These are phyloP conservation scores for Neostethus bicornis DNA, from an alignment of 2,797 vertebrate species.

Conservation along the genomic window DNA sequence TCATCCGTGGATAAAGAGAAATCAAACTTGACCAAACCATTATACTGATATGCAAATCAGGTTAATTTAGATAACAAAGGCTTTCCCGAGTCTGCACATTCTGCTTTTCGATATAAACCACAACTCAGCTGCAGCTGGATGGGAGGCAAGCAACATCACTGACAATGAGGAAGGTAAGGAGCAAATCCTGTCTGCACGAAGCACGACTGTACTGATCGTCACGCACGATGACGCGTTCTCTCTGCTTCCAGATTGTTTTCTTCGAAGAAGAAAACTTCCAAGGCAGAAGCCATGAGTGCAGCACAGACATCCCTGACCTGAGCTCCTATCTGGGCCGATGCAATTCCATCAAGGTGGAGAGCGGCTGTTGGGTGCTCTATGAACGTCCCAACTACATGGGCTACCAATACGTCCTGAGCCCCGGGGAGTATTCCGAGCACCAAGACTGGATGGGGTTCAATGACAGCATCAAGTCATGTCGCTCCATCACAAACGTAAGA, in stretches of 20 bases:
- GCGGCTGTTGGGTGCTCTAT: constrained; percentile 73
- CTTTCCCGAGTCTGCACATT: constrained; percentile 72
- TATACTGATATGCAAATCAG: constrained; percentile 75
- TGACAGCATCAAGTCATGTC: constrained; percentile 65
- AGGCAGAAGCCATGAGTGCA: constrained; percentile 64
- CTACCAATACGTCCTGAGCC: constrained; percentile 69
- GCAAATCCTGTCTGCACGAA: background rate
- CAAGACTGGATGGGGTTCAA: constrained; percentile 65
- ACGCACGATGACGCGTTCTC: background rate
- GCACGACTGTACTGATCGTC: background rate
- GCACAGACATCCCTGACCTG: constrained; percentile 56
- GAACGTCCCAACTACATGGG: constrained; percentile 64
- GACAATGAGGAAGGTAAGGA: constrained; percentile 71
- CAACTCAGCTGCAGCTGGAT: constrained; percentile 53
- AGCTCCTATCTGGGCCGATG: constrained; percentile 59
- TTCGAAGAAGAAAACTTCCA: constrained; percentile 70
- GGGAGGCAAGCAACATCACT: constrained; percentile 53
- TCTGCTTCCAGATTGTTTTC: constrained; percentile 61
- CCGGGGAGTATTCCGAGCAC: constrained; percentile 64
- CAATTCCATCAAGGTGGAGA: constrained; percentile 70
- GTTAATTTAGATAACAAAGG: constrained; percentile 68
- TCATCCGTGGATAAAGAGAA: constrained; percentile 60
- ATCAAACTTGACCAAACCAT: constrained; percentile 71
- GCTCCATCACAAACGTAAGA: constrained; percentile 64
- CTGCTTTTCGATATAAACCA: constrained; percentile 72